A percentile compares a stretch with the other conserved stretches of the same genome.
Conservation (phyloP, 1,140 invertebrate genomes). For the Papilio polytes region DNA sequence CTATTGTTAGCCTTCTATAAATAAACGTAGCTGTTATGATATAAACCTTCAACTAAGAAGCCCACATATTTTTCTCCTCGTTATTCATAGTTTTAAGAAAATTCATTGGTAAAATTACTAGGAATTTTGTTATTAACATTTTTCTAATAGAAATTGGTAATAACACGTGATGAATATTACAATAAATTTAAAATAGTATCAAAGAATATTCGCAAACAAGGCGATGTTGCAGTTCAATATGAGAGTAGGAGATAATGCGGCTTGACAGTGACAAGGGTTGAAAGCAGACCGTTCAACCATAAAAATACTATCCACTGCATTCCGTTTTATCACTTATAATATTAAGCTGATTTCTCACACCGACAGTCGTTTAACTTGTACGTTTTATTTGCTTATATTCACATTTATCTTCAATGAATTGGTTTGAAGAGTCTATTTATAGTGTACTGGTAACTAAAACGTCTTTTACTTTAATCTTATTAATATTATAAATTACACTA, state of each 20-base stretch:
- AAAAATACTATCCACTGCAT: slow-evolving; percentile 72
- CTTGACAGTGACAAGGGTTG: slow-evolving; percentile 77
- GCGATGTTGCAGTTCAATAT: slow-evolving; percentile 70
- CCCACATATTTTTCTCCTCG: neutral
- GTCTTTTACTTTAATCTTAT: no score
- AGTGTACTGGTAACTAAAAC: no score
- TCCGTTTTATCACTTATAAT: slow-evolving; percentile 69
- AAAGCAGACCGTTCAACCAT: slow-evolving; percentile 63
- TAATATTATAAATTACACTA: no score
- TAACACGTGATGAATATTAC: slow-evolving; percentile 14
- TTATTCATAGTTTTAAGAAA: neutral
- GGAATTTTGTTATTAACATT: no score
- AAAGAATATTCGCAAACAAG: slow-evolving; percentile 25
- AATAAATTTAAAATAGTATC: slow-evolving; percentile 9
- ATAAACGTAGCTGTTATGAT: neutral
- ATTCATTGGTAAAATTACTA: no score
- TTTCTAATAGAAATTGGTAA: neutral
- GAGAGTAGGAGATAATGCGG: slow-evolving; percentile 70
- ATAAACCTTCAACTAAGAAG: neutral
- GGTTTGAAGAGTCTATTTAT: no score
- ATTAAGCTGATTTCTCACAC: slow-evolving; percentile 48
- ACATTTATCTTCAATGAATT: neutral
- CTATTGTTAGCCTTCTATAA: neutral
- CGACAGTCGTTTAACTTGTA: neutral
- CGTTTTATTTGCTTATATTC: slow-evolving; percentile 2